Evolutionary conservation across 2,113 vertebrate species (phyloP).

Genomic region (Notechis scutatus): DNA sequence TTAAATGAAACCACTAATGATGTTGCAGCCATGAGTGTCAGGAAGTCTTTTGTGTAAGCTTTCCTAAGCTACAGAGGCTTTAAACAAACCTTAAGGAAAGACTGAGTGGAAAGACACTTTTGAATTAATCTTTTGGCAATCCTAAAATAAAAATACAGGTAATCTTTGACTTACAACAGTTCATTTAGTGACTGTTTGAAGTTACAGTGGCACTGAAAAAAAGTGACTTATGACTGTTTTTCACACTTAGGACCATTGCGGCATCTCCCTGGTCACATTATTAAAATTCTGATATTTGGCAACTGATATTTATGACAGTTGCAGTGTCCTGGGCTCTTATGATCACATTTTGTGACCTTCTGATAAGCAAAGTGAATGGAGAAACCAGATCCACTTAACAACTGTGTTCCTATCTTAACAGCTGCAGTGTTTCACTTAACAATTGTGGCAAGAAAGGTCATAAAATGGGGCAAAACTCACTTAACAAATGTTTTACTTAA

Average conservation of each 20-base stretch:
- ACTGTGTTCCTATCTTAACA: too few relatives aligned
- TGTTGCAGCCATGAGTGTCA: background rate
- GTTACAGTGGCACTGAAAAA: background rate
- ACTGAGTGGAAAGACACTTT: background rate
- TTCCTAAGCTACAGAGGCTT: background rate
- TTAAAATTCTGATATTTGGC: too few relatives aligned
- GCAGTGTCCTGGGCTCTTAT: too few relatives aligned
- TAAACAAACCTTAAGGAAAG: background rate
- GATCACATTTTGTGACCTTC: too few relatives aligned
- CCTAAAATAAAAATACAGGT: background rate
- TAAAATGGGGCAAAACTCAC: background rate
- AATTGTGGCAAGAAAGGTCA: background rate
- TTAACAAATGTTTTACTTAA: background rate
- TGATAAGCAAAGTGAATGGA: background rate
- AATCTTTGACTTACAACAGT: background rate
- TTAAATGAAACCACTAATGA: background rate
- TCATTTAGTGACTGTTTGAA: background rate
- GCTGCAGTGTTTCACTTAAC: background rate
- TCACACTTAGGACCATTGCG: background rate
- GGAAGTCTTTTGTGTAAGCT: background rate
- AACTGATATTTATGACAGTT: too few relatives aligned
- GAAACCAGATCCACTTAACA: background rate
- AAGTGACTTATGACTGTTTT: background rate
- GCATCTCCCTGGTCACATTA: too few relatives aligned
- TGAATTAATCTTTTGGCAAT: background rate